Evolutionary conservation across 2,113 vertebrate genomes (phyloP), one percentile per base, ranked within the genome.

Genomic region (Nothocercus nigrocapillus): DNA sequence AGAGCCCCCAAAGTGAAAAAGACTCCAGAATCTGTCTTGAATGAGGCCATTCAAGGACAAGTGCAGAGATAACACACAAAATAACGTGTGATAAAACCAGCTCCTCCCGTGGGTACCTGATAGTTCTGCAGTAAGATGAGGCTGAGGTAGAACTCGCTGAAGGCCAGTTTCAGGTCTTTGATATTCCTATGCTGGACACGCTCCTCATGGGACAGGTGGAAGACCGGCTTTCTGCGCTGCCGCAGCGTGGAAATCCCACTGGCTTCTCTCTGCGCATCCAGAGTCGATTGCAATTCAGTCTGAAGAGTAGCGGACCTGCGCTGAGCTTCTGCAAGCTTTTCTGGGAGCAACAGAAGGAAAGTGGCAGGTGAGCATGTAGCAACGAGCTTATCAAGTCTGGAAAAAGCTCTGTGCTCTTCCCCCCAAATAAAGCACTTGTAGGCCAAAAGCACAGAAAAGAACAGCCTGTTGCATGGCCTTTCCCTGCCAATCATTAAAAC

Each of bases 61-160:
- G 27, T 67, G 12, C 9, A 2, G 61, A 25, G 45, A 4, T 38
- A 64, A 25, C 0, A 0, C 1, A 6, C 4, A 0, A 32, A 58
- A 32, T 2, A 8, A n/a, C 40, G 49, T 27, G 34, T 58, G 12
- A 27, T 7, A 10, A 62, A 56, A 53, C 56, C 58, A 7, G 28
- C 7, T 54, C 47, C 7, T 44, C 17, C 4, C 0, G 58, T 4
- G 0, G 44, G 56, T 98, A 99, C 99, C 99, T 99, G 99, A 94
- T 99, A 99, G 98, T 99, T 99, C 97, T 99, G 99, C 95, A 99
- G 98, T 88, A 99, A 97, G 97, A 99, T 99, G 98, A 99, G 98
- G 98, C 99, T 99, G 98, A 99, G 99, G 99, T 99, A 99, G 99
- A 99, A 99, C 98, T 99, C 99, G 56, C 99, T 99, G 98, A 99